Conservation (phyloP, 2,888 invertebrate genomes). For the Pyrocoelia pectoralis region DNA sequence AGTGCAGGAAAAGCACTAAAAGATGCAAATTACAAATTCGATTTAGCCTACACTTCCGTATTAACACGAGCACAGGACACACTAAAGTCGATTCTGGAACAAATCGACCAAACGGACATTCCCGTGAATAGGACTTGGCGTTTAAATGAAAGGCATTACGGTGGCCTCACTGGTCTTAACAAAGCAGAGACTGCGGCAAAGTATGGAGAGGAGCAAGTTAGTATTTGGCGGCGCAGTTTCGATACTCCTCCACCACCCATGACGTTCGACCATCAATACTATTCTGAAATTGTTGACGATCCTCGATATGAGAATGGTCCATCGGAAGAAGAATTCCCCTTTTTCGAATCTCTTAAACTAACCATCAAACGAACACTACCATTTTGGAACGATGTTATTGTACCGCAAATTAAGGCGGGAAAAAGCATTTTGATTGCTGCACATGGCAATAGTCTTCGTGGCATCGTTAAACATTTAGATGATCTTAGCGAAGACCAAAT, state of each 20-base stretch:
- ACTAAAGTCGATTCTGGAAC: constrained; percentile 65
- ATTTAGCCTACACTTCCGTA: constrained; percentile 71
- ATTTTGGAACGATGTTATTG: constrained; percentile 88
- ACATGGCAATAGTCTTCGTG: constrained; percentile 88
- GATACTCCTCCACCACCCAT: constrained; percentile 87
- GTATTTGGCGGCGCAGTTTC: constrained; percentile 89
- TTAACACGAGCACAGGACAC: constrained; percentile 70
- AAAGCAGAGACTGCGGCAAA: constrained; percentile 73
- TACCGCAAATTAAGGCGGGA: constrained; percentile 85
- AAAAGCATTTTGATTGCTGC: constrained; percentile 85
- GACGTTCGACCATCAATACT: constrained; percentile 80
- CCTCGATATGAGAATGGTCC: constrained; percentile 74
- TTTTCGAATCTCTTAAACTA: constrained; percentile 84
- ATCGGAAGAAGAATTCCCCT: constrained; percentile 80
- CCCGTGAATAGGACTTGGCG: constrained; percentile 68
- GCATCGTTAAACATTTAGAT: constrained; percentile 88
- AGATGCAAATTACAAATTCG: constrained; percentile 66
- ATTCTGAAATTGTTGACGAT: constrained; percentile 80
- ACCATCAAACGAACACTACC: constrained; percentile 87
- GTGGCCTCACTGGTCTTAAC: constrained; percentile 72
- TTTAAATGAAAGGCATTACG: constrained; percentile 72
- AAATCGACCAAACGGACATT: constrained; percentile 65
- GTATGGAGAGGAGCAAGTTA: constrained; percentile 76
- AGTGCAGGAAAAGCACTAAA: constrained; percentile 70
- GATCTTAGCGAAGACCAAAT: constrained; percentile 76